These are phyloP conservation scores for Schizopygopsis malacanthus DNA, from an alignment of 2,797 vertebrate species.

Conservation along the genomic window DNA sequence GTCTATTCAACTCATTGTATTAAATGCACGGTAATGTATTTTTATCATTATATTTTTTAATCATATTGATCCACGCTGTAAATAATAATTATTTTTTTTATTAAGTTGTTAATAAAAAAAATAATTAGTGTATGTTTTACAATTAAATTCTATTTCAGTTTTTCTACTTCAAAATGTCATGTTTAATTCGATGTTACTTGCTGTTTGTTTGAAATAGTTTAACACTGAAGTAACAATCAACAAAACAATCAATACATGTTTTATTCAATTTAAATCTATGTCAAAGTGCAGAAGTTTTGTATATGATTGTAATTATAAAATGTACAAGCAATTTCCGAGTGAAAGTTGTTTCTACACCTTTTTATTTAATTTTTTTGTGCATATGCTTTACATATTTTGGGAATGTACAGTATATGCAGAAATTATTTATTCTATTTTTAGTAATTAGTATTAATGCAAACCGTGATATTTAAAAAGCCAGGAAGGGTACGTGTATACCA, in stretches of 20 bases:
- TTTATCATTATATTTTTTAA: neutral
- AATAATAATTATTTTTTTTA: neutral
- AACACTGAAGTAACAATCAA: too few species aligned
- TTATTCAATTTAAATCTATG: too few species aligned
- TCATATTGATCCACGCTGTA: neutral
- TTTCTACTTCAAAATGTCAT: too few species aligned
- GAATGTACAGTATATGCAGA: neutral
- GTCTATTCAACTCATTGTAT: neutral
- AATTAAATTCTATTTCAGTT: too few species aligned
- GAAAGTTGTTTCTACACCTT: neutral
- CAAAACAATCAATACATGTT: too few species aligned
- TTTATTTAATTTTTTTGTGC: neutral
- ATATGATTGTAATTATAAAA: neutral
- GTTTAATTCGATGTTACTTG: too few species aligned
- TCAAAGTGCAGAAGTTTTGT: neutral
- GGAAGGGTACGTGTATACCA: conserved; percentile 9
- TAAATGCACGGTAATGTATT: too few species aligned
- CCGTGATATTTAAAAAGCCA: neutral
- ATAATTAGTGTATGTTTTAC: neutral
- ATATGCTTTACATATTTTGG: neutral
- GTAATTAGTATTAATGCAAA: neutral
- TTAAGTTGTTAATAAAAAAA: neutral
- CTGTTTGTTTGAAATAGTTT: too few species aligned
- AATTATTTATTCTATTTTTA: too few species aligned
- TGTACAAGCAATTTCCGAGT: neutral